phyloP scores from a whole-genome alignment of 2,113 vertebrate species.

The Athene cunicularia region DNA sequence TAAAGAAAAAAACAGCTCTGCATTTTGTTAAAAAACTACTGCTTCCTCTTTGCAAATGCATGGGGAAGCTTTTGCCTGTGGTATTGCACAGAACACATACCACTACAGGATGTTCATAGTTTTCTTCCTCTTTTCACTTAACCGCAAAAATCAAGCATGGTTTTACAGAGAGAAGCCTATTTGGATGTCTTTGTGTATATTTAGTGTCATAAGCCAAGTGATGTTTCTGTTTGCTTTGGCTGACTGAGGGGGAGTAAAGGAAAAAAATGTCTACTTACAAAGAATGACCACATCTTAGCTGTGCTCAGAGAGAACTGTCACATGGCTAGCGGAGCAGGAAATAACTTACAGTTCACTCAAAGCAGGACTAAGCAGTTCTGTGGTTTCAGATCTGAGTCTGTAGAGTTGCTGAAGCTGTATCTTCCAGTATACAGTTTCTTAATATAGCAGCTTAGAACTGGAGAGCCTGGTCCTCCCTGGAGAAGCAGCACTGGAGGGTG shows the following conservation, averaged over 20 bases:
- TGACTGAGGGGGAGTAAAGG: constrained; percentile 12
- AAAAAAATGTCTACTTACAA: constrained; percentile 33
- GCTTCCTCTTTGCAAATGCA: neutral
- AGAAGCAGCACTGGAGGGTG: neutral
- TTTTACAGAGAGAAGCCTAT: neutral
- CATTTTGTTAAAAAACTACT: neutral
- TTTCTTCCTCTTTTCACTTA: constrained; percentile 51
- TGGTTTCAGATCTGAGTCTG: constrained; percentile 32
- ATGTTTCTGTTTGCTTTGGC: constrained; percentile 62
- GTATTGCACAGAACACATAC: constrained; percentile 43
- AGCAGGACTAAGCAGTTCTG: constrained; percentile 31
- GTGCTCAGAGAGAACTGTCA: neutral
- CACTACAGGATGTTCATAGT: constrained; percentile 47
- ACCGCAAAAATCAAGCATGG: constrained; percentile 43
- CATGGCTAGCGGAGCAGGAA: constrained; percentile 38
- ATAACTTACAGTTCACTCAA: constrained; percentile 49
- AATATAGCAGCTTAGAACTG: constrained; percentile 26
- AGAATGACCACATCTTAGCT: constrained; percentile 62
- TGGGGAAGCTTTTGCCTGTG: constrained; percentile 41
- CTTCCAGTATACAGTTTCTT: constrained; percentile 11
- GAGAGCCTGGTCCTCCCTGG: constrained; percentile 7
- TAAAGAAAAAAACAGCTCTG: neutral
- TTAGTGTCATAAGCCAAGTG: constrained; percentile 39
- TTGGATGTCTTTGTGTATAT: constrained; percentile 37
- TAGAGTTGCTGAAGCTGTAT: constrained; percentile 11